Evolutionary conservation across 2,888 invertebrate genomes (phyloP).

Genomic region (Athripsodes cinereus): DNA sequence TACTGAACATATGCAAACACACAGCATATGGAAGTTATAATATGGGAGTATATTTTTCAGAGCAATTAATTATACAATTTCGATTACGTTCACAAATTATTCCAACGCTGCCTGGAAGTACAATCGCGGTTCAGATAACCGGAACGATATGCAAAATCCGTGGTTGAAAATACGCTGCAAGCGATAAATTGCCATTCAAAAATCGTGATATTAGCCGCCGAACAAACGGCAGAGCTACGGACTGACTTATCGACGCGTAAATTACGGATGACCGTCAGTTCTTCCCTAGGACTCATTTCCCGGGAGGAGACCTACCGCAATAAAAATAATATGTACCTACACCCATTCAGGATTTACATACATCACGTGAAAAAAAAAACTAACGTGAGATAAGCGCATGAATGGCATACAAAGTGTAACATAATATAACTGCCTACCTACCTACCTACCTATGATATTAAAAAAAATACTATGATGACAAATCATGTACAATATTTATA

Average conservation of each 20-base stretch:
- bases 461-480: too few species aligned
- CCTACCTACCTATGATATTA: too few species aligned
- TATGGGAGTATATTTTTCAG: not conserved
- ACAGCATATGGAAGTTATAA: too few species aligned
- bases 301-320: not conserved
- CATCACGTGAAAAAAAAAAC: too few species aligned
- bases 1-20: too few species aligned
- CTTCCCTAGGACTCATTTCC: not conserved
- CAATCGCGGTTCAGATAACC: not conserved
- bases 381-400: too few species aligned
- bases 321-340: not conserved
- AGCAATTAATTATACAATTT: conserved; percentile 6
- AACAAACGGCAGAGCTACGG: conserved; percentile 24
- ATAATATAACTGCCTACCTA: too few species aligned
- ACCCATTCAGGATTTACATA: too few species aligned
- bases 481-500: too few species aligned
- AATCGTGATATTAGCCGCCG: conserved; percentile 23
- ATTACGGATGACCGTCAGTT: conserved; percentile 14
- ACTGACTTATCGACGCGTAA: conserved; percentile 26
- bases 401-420: too few species aligned
- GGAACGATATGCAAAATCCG: conserved; percentile 3
- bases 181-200: conserved; percentile 27
- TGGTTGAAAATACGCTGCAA: conserved; percentile 5
- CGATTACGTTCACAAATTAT: conserved; percentile 7
- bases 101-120: not conserved